Base-by-base conservation (phyloP, 2,888 invertebrate species). In the Pyrrhia umbra region DNA sequence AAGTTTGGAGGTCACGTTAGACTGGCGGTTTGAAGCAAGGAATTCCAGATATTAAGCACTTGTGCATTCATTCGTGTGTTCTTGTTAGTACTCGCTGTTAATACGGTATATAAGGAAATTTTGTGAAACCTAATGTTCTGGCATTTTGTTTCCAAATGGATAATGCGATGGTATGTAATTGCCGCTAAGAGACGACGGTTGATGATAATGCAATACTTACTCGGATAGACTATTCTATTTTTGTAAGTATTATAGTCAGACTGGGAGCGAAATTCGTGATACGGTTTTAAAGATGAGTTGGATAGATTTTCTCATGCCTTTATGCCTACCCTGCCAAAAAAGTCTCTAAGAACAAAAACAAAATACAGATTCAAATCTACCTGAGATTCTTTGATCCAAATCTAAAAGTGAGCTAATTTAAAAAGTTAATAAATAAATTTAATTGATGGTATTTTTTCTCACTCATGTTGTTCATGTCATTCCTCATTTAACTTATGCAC, bases 31-130 rank as follows among this genome's bases (percentile, higher is more conserved):
- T 81, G 68, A 23, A 77, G 79, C 75, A 75, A 90, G 92, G 92
- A 92, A 94, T 94, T 88, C 85, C 85, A 89, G 92, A 92, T 92
- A 93, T 93, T 93, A 94, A 91, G 89, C 88, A 89, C 88, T 88
- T 82, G 88, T 85, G 83, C 84, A 84, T 82, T 86, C 83, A 86
- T 91, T 88, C 84, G 83, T 86, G 84, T 87, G 85, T 87, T 88
- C 91, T 91, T 89, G 92, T 93, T 92, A 92, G 90, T 89, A 85
- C 85, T 88, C 87, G 86, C 85, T 87, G 87, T 81, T 86, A 81
- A 78, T 81, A 73, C 69, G 85, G 83, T 84, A 82, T 84, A 82
- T 82, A 85, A 88, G 90, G 89, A 90, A 90, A 88, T 88, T 92
- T 91, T 90, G 79, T 83, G 85, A 80, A 74, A 80, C 76, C 67